Conservation (phyloP, 2,113 vertebrate species). For the Nannospalax galili region DNA sequence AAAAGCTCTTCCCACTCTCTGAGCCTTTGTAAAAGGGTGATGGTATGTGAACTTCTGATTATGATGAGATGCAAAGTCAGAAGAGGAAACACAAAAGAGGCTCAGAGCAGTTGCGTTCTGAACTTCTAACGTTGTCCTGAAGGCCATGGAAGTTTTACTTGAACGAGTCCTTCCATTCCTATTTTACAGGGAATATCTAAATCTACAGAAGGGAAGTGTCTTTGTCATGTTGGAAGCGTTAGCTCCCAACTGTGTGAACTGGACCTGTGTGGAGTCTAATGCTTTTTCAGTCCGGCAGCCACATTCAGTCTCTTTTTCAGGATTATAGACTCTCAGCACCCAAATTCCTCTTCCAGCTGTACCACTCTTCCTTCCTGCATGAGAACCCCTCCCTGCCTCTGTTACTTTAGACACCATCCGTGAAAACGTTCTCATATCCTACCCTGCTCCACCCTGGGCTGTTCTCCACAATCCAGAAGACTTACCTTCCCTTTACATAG, state of each 20-base stretch:
- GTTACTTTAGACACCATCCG: not conserved
- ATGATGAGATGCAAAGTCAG: not conserved
- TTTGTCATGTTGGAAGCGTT: not conserved
- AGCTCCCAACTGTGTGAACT: not conserved
- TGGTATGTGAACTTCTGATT: not conserved
- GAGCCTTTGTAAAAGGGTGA: too few species aligned
- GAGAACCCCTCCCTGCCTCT: not conserved
- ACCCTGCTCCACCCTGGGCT: not conserved
- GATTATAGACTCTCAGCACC: not conserved
- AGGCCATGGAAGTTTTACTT: not conserved
- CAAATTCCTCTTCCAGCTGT: not conserved
- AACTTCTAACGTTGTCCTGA: not conserved
- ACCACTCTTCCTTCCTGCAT: not conserved
- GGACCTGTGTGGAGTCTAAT: not conserved
- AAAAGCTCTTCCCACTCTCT: not conserved
- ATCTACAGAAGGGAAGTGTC: not conserved
- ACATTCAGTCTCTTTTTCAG: not conserved
- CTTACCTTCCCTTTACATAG: not conserved
- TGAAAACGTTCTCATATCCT: not conserved
- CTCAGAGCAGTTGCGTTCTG: not conserved
- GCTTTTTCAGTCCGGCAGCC: not conserved
- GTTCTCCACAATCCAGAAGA: not conserved
- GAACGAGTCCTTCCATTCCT: not conserved
- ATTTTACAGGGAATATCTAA: slow-evolving; percentile 1
- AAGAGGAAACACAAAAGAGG: not conserved